phyloP scores from a whole-genome alignment of 1,140 invertebrate species.

The Drosophila orena region DNA sequence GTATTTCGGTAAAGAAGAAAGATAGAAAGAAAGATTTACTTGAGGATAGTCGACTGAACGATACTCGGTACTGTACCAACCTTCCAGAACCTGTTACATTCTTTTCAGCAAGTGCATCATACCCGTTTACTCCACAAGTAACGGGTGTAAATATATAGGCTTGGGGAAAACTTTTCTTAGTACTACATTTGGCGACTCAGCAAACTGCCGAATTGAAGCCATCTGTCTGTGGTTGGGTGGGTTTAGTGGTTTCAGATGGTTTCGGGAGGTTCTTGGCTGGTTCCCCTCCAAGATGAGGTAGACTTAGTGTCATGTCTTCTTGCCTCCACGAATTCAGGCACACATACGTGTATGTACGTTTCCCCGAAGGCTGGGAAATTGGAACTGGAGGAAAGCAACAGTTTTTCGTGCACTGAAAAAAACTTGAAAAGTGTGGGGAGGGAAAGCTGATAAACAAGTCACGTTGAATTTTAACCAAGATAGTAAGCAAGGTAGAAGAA shows the following conservation, averaged over 20 bases:
- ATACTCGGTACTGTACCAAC: background rate
- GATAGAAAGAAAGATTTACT: background rate
- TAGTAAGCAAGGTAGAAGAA: too few species aligned
- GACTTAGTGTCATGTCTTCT: constrained; percentile 36
- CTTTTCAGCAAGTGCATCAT: background rate
- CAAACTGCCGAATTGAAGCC: constrained; percentile 57
- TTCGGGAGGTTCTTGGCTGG: constrained; percentile 15
- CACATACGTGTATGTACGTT: constrained; percentile 19
- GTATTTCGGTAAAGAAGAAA: background rate
- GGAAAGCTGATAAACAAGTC: background rate
- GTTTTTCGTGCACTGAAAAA: constrained; percentile 27
- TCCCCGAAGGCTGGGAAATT: constrained; percentile 16
- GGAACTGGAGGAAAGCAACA: constrained; percentile 36
- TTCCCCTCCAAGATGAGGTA: constrained; percentile 14
- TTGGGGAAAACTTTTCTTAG: constrained; percentile 57
- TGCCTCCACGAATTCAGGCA: constrained; percentile 55
- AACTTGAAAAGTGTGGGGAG: background rate
- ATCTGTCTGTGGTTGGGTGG: constrained; percentile 30
- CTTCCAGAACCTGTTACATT: background rate
- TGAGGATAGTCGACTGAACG: background rate
- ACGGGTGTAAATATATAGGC: constrained; percentile 33
- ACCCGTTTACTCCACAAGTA: background rate
- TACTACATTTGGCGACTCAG: constrained; percentile 73
- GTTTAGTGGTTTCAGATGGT: constrained; percentile 18
- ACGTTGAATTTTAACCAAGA: too few species aligned